These are phyloP conservation scores for Muraenolepis orangiensis DNA, from an alignment of 2,797 vertebrate genomes.

Conservation along the genomic window DNA sequence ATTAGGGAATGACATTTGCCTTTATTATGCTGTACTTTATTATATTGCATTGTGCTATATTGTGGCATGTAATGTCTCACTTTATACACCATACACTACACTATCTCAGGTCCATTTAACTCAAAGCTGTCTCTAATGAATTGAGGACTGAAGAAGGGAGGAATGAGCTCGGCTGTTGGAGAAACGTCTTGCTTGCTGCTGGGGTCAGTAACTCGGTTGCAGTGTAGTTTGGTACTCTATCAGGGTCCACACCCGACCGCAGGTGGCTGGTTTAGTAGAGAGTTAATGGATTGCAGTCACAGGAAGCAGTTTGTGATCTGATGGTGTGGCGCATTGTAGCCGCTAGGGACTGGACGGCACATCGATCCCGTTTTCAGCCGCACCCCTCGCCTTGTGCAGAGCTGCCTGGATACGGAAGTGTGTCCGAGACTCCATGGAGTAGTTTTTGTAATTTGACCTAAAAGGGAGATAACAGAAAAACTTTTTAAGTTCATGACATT, in stretches of 20 bases:
- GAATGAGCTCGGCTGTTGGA: too few species aligned
- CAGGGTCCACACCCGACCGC: constrained; percentile 12
- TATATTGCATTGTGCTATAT: constrained; percentile 5
- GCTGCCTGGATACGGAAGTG: constrained; percentile 98
- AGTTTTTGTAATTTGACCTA: constrained; percentile 98
- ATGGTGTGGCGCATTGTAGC: constrained; percentile 34
- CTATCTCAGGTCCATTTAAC: constrained; percentile 7
- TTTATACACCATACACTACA: constrained; percentile 12
- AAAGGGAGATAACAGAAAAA: constrained; percentile 40
- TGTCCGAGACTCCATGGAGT: constrained; percentile 98
- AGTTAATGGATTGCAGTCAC: constrained; percentile 35
- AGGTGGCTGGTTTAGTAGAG: constrained; percentile 33
- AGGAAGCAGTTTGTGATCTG: constrained; percentile 38
- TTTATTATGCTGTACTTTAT: background rate
- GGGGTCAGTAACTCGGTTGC: constrained; percentile 22
- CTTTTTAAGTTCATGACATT: background rate
- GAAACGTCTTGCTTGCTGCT: constrained; percentile 13
- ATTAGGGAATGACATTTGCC: background rate
- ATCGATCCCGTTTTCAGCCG: constrained; percentile 73
- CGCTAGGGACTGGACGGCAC: constrained; percentile 71
- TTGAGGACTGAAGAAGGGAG: background rate
- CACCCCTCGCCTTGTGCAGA: constrained; percentile 85
- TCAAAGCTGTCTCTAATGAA: background rate
- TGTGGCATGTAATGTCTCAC: constrained; percentile 28
- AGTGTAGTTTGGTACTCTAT: constrained; percentile 24